Percentiles rank a stretch among this genome's conserved stretches.
phyloP scores from a whole-genome alignment of 2,113 vertebrate genomes.

The Cyrtonyx montezumae region DNA sequence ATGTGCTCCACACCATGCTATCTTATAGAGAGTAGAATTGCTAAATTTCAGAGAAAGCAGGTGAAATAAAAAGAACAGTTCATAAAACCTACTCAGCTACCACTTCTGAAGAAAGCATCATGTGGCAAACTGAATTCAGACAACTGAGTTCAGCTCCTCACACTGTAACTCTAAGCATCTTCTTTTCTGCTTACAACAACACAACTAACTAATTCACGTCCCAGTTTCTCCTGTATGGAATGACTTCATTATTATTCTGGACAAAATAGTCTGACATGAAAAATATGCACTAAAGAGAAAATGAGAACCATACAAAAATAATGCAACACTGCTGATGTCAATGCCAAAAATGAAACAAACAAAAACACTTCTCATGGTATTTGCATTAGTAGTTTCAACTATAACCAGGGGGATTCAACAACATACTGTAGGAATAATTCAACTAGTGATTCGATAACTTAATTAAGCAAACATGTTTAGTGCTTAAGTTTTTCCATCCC shows the following conservation, averaged over 20 bases:
- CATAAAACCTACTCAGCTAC: not conserved
- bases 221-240: not conserved
- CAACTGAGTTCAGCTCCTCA: not conserved
- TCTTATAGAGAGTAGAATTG: not conserved
- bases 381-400: not conserved
- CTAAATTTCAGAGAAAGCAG: not conserved
- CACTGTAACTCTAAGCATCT: not conserved
- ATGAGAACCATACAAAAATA: conserved; percentile 15
- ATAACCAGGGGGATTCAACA: not conserved
- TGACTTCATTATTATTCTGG: not conserved
- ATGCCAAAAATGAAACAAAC: conserved; percentile 12
- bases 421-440: not conserved
- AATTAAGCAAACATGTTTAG: not conserved
- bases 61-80: not conserved
- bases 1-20: not conserved
- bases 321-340: not conserved
- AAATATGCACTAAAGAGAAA: conserved; percentile 7
- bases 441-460: not conserved
- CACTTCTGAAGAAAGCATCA: not conserved
- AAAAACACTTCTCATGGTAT: not conserved
- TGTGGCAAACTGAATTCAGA: not conserved
- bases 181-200: not conserved
- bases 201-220: not conserved
- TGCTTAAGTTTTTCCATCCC: not conserved
- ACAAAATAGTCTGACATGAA: not conserved